Evolutionary conservation across 92 coral and sea anemone genomes (phyloP), one percentile per base, ranked within the genome.

Genomic region (Porites lobata): DNA sequence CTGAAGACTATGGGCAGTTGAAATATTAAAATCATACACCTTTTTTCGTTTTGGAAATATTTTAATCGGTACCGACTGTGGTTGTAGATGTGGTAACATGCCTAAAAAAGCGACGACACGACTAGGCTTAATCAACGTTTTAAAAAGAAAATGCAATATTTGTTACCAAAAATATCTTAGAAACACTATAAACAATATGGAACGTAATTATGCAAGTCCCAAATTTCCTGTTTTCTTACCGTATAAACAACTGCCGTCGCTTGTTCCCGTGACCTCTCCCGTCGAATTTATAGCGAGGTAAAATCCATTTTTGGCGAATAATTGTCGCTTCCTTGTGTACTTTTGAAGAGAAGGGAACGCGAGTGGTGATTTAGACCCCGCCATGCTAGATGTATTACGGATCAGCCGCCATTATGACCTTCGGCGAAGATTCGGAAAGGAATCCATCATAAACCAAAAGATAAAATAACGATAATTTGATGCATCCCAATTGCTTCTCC

Each of bases 251-350:
- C 75, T 74, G 38, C 74, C 90, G 79, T 96, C 90, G 62, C 79
- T 93, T 17, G 99, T 95, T 63, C 93, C 89, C 6, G 93, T 84
- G 57, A 96, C 92, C 69, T 86, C 94, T 78, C 99, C 99, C 57
- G 84, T 95, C 54, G 92, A 74, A 63, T 75, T 85, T 50, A 96
- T 92, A 88, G 96, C 98, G 12, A 96, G 93, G 85, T 92, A 96
- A 90, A 93, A 95, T 13, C 98, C 99, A 73, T 90, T 89, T 56
- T 90, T 92, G 1, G 93, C 94, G 79, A 83, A 89, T 65, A 96
- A 73, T 74, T 86, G 96, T 50, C 99, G 91, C 47, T 84, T 94
- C 56, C 99, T 70, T 19, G 95, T 93, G 89, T 96, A 96, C 58
- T 96, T 96, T 52, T 90, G 93, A 32, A 95, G 92, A 6, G 94